Evolutionary conservation across 2,888 invertebrate genomes (phyloP), one percentile per base, ranked within the genome.

Genomic region (Pseudococcus jackbeardsleyi): DNA sequence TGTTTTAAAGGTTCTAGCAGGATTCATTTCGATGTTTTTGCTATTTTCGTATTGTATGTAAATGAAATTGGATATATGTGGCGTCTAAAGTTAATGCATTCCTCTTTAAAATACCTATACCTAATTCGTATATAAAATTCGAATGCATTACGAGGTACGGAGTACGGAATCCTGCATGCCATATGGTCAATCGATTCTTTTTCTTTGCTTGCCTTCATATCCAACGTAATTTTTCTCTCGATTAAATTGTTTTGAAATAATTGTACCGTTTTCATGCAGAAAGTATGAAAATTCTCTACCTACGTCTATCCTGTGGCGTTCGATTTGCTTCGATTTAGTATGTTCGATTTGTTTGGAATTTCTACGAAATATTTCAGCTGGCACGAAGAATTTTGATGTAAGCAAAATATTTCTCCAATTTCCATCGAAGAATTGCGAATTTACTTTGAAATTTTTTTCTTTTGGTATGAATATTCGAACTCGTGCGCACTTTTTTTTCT

Each of bases 251-350:
- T 33, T 72, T 26, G 12, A 72, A 72, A 72, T 72, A 33, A 26
- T 33, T 33, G n/a, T 72, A 72, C n/a, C 33, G 33, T 72, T 72
- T 72, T 3, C 33, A 12, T 33, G 15, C 2, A 72, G 72, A 33
- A 33, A 72, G 72, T 33, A 72, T 72, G 72, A n/a, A 72, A 33
- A 72, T 72, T 72, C 15, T 68, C 72, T 26, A 72, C 72, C 26
- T 72, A 33, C 33, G 15, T 33, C 72, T 22, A 26, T 68, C 22
- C 12, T 33, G 33, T 17, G 7, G 6, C 33, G 15, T 72, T 72
- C 33, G 15, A 33, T 33, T 72, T 15, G 17, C 33, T 72, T 72
- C 72, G 72, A 33, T 72, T 11, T 5, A 33, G 26, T 33, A 33
- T 72, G 33, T 72, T 33, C 15, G 15, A 33, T 33, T 72, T 17